phyloP scores from a whole-genome alignment of 2,888 invertebrate species.

The Cryptus armator region DNA sequence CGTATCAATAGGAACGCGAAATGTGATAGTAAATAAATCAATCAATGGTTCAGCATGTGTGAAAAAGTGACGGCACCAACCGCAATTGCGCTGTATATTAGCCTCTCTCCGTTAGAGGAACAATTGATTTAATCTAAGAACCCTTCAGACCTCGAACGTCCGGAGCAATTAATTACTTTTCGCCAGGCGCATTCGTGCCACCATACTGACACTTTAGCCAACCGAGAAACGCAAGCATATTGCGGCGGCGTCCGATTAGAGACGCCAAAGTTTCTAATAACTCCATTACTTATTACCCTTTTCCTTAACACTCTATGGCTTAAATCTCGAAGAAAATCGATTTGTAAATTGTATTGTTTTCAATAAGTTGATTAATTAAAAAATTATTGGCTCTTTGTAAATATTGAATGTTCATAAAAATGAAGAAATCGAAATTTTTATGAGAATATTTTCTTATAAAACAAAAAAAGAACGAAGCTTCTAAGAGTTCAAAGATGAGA shows the following conservation, averaged over 20 bases:
- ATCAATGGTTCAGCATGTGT: constrained; percentile 11
- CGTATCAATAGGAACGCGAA: constrained; percentile 40
- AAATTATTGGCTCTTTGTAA: too few relatives aligned
- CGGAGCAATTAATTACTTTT: constrained; percentile 56
- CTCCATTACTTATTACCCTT: too few relatives aligned
- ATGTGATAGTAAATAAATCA: constrained; percentile 40
- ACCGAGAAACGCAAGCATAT: neutral
- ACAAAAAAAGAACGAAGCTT: too few relatives aligned
- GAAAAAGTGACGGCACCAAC: constrained; percentile 32
- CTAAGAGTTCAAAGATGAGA: too few relatives aligned
- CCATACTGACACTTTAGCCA: neutral
- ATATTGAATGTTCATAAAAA: too few relatives aligned
- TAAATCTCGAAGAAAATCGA: too few relatives aligned
- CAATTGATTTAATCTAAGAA: constrained; percentile 51
- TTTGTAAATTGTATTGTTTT: too few relatives aligned
- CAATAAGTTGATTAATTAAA: too few relatives aligned
- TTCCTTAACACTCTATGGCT: too few relatives aligned
- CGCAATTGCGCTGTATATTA: neutral
- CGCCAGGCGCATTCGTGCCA: neutral
- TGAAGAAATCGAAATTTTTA: too few relatives aligned
- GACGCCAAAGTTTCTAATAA: neutral
- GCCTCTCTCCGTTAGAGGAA: constrained; percentile 14
- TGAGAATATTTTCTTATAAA: too few relatives aligned
- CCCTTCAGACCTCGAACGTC: constrained; percentile 29
- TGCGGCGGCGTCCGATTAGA: neutral